Evolutionary conservation across 2,888 invertebrate species (phyloP).

Genomic region (Calliphora vomitoria): DNA sequence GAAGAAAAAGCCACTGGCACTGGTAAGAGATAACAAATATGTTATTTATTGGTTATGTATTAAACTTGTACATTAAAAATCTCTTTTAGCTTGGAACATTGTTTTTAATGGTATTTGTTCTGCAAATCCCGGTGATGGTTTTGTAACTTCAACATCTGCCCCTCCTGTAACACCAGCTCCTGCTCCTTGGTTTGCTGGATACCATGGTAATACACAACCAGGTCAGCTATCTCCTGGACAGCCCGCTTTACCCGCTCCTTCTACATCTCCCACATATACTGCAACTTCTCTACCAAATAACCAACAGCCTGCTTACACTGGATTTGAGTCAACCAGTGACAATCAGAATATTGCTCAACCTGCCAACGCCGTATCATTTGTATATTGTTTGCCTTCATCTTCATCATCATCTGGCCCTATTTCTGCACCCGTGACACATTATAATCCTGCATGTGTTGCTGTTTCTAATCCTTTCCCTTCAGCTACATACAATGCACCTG

Average conservation of each 20-base stretch:
- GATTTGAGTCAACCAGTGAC: background rate
- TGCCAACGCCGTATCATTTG: too few species aligned
- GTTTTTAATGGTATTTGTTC: slow-evolving; percentile 55
- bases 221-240: background rate
- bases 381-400: too few species aligned
- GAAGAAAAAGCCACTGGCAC: slow-evolving; percentile 48
- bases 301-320: background rate
- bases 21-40: slow-evolving; percentile 35
- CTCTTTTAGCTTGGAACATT: slow-evolving; percentile 40
- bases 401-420: background rate
- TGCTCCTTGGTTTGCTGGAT: background rate
- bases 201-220: background rate
- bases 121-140: slow-evolving; percentile 27
- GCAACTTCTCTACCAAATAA: background rate
- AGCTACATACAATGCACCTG: background rate
- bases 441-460: background rate
- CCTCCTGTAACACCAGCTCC: background rate
- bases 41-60: background rate
- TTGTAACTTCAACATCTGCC: background rate
- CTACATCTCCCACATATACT: background rate
- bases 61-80: background rate
- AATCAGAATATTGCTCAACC: too few species aligned
- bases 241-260: background rate
- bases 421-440: background rate
- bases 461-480: background rate